Conservation (phyloP, 2,888 invertebrate species). For the Diploptera punctata region DNA sequence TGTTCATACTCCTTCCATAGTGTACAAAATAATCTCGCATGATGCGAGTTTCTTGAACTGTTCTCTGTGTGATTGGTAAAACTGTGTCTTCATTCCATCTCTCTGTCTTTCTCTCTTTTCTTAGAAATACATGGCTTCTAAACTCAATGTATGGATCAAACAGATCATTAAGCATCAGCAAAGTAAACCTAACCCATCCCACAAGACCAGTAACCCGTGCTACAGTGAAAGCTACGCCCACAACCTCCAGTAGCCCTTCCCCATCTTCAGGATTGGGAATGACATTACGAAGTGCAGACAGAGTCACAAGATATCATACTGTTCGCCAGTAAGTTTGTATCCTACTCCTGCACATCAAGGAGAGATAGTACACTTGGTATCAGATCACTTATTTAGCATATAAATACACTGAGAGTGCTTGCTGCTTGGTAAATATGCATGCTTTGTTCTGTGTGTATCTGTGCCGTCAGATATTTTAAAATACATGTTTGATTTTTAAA, state of each 20-base stretch:
- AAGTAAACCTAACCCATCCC: slow-evolving; percentile 38
- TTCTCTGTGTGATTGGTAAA: no score
- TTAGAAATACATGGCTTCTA: slow-evolving; percentile 42
- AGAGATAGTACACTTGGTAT: no score
- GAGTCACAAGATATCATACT: slow-evolving; percentile 39
- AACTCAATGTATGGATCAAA: slow-evolving; percentile 40
- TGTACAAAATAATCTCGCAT: no score
- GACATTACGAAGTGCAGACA: slow-evolving; percentile 40
- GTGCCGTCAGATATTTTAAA: no score
- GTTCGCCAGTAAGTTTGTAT: slow-evolving; percentile 40
- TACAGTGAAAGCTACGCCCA: slow-evolving; percentile 31
- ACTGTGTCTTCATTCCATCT: neutral
- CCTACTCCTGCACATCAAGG: no score
- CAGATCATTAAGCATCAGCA: slow-evolving; percentile 39
- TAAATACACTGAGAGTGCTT: no score
- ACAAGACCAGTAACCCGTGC: slow-evolving; percentile 37
- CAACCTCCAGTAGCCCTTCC: slow-evolving; percentile 35
- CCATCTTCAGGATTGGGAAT: slow-evolving; percentile 38
- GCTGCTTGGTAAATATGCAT: no score
- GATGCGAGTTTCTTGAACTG: no score
- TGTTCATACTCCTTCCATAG: no score
- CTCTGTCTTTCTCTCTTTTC: slow-evolving; percentile 25
- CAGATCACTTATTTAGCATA: no score
- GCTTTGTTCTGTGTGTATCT: no score
- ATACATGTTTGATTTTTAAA: no score